phyloP scores from a whole-genome alignment of 2,888 invertebrate species.

The Lepidocyrtoides sp. region DNA sequence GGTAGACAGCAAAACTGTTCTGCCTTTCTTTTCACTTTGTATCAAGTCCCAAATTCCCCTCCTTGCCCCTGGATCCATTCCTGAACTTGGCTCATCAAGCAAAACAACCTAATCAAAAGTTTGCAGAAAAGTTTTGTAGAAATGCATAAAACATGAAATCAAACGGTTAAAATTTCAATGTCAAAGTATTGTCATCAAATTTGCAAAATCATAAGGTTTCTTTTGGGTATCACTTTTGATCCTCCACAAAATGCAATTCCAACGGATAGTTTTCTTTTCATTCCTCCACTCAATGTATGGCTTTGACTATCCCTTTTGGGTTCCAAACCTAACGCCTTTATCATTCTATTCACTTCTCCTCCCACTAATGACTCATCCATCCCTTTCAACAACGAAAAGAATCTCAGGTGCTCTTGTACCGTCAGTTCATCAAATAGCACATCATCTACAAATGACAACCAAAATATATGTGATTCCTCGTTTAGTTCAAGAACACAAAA shows the following conservation, averaged over 20 bases:
- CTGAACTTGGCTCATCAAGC: constrained; percentile 87
- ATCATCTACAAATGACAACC: constrained; percentile 88
- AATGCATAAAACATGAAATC: too few relatives aligned
- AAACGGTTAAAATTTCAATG: neutral
- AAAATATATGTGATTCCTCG: constrained; percentile 19
- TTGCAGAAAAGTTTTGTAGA: neutral
- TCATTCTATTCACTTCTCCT: constrained; percentile 88
- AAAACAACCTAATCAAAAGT: constrained; percentile 86
- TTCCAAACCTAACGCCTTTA: constrained; percentile 89
- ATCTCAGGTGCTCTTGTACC: constrained; percentile 93
- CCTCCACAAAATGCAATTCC: constrained; percentile 94
- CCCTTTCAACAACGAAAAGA: constrained; percentile 94
- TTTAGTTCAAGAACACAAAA: constrained; percentile 47
- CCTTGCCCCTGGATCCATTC: constrained; percentile 88
- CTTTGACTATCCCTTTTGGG: constrained; percentile 90
- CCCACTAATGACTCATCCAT: constrained; percentile 87
- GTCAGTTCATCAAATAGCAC: constrained; percentile 94
- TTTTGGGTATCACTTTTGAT: constrained; percentile 81
- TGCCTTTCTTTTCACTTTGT: constrained; percentile 89
- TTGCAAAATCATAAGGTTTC: neutral
- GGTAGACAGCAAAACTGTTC: constrained; percentile 96
- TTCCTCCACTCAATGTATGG: constrained; percentile 94
- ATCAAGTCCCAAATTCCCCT: constrained; percentile 90
- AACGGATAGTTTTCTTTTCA: constrained; percentile 95
- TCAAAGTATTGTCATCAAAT: neutral